phyloP scores from a whole-genome alignment of 2,113 vertebrate species.

The Poicephalus meyeri region DNA sequence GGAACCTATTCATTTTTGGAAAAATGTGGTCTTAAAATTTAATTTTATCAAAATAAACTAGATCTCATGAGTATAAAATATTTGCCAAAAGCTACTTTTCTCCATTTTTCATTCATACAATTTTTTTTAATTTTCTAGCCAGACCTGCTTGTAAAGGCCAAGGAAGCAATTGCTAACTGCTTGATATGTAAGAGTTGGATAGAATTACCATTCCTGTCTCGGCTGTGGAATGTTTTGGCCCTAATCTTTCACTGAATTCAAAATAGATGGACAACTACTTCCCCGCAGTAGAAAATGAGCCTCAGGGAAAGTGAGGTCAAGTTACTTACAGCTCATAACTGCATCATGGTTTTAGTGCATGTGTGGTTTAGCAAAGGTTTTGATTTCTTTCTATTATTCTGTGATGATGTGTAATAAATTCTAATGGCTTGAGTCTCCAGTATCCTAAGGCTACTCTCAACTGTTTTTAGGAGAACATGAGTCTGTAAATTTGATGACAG shows the following conservation, averaged over 20 bases:
- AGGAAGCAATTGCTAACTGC: slow-evolving; percentile 5
- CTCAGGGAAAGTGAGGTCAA: background rate
- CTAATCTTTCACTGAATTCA: background rate
- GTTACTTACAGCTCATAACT: background rate
- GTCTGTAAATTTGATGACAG: background rate
- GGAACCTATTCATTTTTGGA: slow-evolving; percentile 28
- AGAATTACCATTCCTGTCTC: background rate
- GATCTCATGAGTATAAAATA: slow-evolving; percentile 12
- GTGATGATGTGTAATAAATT: background rate
- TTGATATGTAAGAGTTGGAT: slow-evolving; percentile 1
- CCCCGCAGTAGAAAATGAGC: background rate
- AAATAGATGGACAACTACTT: background rate
- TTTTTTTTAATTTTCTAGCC: background rate
- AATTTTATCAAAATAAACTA: slow-evolving; percentile 65
- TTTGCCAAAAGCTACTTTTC: slow-evolving; percentile 50
- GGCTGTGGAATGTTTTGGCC: background rate
- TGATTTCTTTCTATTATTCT: background rate
- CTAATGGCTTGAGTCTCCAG: background rate
- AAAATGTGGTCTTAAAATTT: slow-evolving; percentile 56
- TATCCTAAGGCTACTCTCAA: background rate
- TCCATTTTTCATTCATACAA: background rate
- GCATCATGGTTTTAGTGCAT: background rate
- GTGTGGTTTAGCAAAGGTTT: background rate
- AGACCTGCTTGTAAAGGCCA: slow-evolving; percentile 53
- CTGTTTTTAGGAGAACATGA: background rate